Conservation (phyloP, 2,113 vertebrate genomes). For the Promerops cafer region DNA sequence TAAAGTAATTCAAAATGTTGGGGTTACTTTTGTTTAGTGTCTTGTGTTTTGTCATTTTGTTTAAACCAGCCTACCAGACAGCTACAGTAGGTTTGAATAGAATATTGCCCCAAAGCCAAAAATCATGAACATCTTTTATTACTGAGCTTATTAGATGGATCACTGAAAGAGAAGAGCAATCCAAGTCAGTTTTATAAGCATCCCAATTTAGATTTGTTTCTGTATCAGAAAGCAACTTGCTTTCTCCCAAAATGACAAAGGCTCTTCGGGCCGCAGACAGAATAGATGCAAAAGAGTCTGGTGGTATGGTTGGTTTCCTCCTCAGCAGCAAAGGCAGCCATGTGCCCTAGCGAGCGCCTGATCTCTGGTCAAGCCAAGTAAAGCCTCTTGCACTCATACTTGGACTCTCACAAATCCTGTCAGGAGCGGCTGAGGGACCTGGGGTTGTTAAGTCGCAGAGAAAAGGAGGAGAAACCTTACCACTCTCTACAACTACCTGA, state of each 20-base stretch:
- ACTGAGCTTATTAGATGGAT: not conserved
- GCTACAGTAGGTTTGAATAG: not conserved
- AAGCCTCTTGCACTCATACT: not conserved
- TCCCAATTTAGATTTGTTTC: not conserved
- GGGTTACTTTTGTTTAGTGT: not conserved
- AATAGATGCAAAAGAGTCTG: not conserved
- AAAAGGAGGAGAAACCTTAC: not conserved
- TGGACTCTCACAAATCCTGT: not conserved
- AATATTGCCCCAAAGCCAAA: not conserved
- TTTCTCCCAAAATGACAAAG: not conserved
- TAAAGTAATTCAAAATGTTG: not conserved
- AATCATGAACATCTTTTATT: not conserved
- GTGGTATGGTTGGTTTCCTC: not conserved
- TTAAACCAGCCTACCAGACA: not conserved
- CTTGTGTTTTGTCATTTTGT: not conserved
- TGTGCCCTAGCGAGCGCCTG: fast-evolving
- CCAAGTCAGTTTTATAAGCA: not conserved
- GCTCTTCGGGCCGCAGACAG: not conserved
- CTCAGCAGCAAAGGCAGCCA: not conserved
- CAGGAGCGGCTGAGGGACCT: not conserved
- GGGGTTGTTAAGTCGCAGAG: not conserved
- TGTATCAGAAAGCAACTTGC: not conserved
- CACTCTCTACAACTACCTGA: not conserved
- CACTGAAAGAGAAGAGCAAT: not conserved
- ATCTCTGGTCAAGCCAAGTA: not conserved